Conservation (phyloP, 2,888 invertebrate species). For the Eristalis intricaria region DNA sequence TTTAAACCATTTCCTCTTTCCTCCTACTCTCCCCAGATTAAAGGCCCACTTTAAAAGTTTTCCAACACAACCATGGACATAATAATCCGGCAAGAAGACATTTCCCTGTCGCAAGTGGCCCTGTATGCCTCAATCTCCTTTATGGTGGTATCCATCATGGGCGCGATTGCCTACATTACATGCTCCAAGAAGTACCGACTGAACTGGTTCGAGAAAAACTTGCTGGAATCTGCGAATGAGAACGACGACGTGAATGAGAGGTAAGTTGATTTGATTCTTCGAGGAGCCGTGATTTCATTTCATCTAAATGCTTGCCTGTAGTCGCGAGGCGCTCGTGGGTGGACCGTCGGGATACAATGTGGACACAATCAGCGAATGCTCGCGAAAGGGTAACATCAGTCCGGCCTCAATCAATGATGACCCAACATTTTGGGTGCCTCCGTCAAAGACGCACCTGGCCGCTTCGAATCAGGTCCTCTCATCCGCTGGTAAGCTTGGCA, state of each 20-base stretch:
- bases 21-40: neutral
- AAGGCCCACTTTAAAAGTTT: neutral
- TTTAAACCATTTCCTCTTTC: neutral
- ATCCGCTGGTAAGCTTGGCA: constrained; percentile 67
- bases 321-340: constrained; percentile 81
- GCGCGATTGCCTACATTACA: constrained; percentile 82
- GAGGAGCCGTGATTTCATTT: neutral
- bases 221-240: constrained; percentile 82
- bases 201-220: constrained; percentile 84
- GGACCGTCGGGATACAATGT: constrained; percentile 79
- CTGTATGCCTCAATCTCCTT: constrained; percentile 82
- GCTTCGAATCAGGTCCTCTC: constrained; percentile 65
- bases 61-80: constrained; percentile 77
- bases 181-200: constrained; percentile 83
- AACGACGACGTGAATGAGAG: constrained; percentile 80
- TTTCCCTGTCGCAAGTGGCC: constrained; percentile 81
- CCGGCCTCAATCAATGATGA: constrained; percentile 81
- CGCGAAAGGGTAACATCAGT: constrained; percentile 78
- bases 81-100: constrained; percentile 79
- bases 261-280: constrained; percentile 74
- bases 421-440: constrained; percentile 82
- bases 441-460: constrained; percentile 73
- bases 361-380: constrained; percentile 80
- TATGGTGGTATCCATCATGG: constrained; percentile 81
- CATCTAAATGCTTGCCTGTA: constrained; percentile 61